These are phyloP conservation scores for Oncorhynchus nerka DNA, from an alignment of 2,113 vertebrate genomes.

Conservation along the genomic window DNA sequence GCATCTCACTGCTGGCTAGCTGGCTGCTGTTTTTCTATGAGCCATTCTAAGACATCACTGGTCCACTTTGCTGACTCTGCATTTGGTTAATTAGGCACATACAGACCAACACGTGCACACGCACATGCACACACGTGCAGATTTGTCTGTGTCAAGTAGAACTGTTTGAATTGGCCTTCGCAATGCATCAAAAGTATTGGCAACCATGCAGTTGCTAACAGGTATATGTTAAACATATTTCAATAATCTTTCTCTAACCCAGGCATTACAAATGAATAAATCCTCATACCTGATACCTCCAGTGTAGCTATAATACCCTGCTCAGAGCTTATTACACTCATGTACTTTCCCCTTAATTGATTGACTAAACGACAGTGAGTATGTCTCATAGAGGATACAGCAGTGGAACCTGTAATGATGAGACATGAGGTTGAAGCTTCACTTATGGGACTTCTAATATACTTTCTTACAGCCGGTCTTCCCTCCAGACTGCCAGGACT, in stretches of 20 bases:
- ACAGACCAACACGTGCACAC: background rate
- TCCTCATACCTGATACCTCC: background rate
- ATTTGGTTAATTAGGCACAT: background rate
- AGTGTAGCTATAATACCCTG: constrained; percentile 32
- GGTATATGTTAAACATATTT: no score
- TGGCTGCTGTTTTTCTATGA: background rate
- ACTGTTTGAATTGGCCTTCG: no score
- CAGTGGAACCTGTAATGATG: constrained; percentile 57
- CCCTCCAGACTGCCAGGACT: background rate
- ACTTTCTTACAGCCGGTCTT: background rate
- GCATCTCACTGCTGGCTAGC: no score
- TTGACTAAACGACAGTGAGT: constrained; percentile 54
- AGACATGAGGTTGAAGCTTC: constrained; percentile 65
- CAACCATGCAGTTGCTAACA: no score
- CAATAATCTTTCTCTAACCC: constrained; percentile 5
- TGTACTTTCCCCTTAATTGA: constrained; percentile 71
- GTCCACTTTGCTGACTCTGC: background rate
- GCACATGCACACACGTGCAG: background rate
- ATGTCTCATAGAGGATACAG: constrained; percentile 46
- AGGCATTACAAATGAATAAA: constrained; percentile 40
- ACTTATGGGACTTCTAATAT: constrained; percentile 26
- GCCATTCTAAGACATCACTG: background rate
- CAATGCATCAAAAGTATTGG: no score
- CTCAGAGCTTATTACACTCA: constrained; percentile 66
- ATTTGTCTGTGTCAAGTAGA: no score